A percentile compares a stretch with the other conserved stretches of the same genome.
These are phyloP conservation scores for Menidia menidia DNA, from an alignment of 2,797 vertebrate genomes.

Conservation along the genomic window DNA sequence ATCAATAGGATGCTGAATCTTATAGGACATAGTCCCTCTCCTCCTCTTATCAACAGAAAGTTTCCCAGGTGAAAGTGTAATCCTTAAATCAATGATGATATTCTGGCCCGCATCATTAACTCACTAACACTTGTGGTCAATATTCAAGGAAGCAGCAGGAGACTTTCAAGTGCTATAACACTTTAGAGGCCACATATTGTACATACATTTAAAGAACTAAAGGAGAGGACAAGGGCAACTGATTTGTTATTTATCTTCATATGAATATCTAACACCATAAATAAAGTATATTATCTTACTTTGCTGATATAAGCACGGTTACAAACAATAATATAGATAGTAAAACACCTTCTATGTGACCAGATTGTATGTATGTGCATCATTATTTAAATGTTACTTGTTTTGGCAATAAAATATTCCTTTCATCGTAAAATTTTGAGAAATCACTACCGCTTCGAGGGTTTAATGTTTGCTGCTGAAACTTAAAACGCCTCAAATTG, in stretches of 20 bases:
- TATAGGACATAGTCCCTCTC: conserved; percentile 36
- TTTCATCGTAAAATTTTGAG: too few species aligned
- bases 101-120: neutral
- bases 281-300: neutral
- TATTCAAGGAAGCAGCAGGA: neutral
- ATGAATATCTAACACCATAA: neutral
- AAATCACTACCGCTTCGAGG: too few species aligned
- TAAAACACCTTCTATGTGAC: too few species aligned
- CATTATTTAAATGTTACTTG: too few species aligned
- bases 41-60: conserved; percentile 33
- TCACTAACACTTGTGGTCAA: neutral
- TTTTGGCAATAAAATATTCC: too few species aligned
- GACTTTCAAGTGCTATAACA: neutral
- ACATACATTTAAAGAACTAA: neutral
- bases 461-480: neutral
- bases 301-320: too few species aligned
- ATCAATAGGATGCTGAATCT: conserved; percentile 19
- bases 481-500: neutral
- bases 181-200: neutral
- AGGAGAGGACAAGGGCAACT: neutral
- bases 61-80: conserved; percentile 29
- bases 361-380: too few species aligned
- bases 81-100: conserved; percentile 23
- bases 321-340: too few species aligned
- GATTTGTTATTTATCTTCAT: neutral